A percentile compares a stretch with the other conserved stretches of the same genome.
These are phyloP conservation scores for Xiphydria camelus DNA, from an alignment of 2,888 invertebrate species.

Conservation along the genomic window DNA sequence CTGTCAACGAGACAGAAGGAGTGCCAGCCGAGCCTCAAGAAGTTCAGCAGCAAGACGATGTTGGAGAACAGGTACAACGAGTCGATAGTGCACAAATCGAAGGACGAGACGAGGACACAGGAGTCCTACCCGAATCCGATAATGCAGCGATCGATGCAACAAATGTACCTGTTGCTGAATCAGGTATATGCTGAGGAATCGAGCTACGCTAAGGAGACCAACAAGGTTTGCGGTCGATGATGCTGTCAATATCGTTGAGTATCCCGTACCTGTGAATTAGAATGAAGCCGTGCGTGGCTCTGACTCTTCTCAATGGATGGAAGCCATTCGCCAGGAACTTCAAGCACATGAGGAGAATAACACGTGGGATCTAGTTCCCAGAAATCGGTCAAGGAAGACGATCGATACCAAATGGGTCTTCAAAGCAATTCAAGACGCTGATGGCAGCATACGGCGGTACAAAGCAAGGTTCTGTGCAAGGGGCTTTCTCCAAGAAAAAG, in stretches of 20 bases:
- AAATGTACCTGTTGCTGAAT: too few relatives aligned
- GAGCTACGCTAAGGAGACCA: too few relatives aligned
- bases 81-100: conserved; percentile 2
- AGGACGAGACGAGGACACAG: conserved; percentile 43
- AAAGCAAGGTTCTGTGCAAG: conserved; percentile 15
- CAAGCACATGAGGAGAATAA: conserved; percentile 13
- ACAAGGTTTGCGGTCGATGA: too few relatives aligned
- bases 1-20: conserved; percentile 2
- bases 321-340: too few relatives aligned
- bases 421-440: neutral
- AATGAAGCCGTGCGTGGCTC: too few relatives aligned
- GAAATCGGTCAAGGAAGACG: neutral
- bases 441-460: neutral
- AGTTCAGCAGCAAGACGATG: conserved; percentile 4
- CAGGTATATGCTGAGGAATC: too few relatives aligned
- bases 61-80: conserved; percentile 7
- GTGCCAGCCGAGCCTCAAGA: too few relatives aligned
- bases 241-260: too few relatives aligned
- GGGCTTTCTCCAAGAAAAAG: conserved; percentile 5
- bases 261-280: too few relatives aligned
- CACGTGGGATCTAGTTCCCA: conserved; percentile 5
- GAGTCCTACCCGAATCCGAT: too few relatives aligned
- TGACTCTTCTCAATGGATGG: too few relatives aligned
- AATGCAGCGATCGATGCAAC: too few relatives aligned
- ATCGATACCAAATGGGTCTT: conserved; percentile 15